Evolutionary conservation across 2,888 invertebrate genomes (phyloP), one percentile per base, ranked within the genome.

Genomic region (Poecilus cupreus): DNA sequence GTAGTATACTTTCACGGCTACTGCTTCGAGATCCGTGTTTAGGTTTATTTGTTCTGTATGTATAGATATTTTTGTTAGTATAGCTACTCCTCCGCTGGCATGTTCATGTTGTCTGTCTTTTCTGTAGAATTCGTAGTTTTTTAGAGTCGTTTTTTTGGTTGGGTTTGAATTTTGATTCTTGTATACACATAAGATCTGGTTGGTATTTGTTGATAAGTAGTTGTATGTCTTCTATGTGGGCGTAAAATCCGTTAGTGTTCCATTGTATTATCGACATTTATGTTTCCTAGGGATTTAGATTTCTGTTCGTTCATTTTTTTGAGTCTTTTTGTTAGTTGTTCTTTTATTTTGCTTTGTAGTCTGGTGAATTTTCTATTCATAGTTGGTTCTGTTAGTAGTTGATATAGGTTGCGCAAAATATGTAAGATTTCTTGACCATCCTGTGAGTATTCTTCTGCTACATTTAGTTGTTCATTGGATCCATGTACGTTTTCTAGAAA

Each of bases 201-300:
- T 57, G 5, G 60, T 78, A 60, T 78, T 32, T 60, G 46, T 3
- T 6, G 26, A 26, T 49, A 22, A 49, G 13, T 22, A 26, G 20
- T 80, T 60, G 22, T 18, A 37, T 10, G 11, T 77, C 77, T 57
- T 46, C 18, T 60, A 64, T 20, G n/a, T 57, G 54, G n/a, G 57
- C 37, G 16, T 57, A 76, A 37, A 57, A 76, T 0, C 76, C 76
- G 16, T 78, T 57, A 78, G 22, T 37, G 18, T 78, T 78, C 77
- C 60, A 78, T 16, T 78, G 77, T 0, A 78, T 18, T 78, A 60
- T 57, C 22, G 74, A 49, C 51, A 74, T 74, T 26, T 26, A 26
- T 26, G 5, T 26, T 26, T 26, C 5, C 26, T 26, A 26, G 5
- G 3, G 26, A 26, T 49, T 74, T 37, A 4, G 11, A 13, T 26